Conservation (phyloP, 2,888 invertebrate genomes). For the Polydesmus complanatus region DNA sequence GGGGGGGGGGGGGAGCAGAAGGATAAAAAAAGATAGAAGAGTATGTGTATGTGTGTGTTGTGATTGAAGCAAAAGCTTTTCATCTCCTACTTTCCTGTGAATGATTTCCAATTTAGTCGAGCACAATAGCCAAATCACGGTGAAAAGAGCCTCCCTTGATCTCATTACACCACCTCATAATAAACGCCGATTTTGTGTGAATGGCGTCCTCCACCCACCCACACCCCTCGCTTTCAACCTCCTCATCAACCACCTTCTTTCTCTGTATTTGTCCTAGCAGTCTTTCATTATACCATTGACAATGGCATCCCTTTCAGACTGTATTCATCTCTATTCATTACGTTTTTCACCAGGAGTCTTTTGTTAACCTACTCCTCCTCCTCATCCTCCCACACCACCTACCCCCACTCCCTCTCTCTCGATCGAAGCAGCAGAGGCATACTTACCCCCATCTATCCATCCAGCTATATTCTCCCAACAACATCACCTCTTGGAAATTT, state of each 20-base stretch:
- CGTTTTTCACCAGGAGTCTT: slow-evolving; percentile 10
- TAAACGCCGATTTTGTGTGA: slow-evolving; percentile 19
- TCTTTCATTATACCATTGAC: slow-evolving; percentile 17
- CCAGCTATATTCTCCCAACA: slow-evolving; percentile 33
- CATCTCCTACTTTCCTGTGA: slow-evolving; percentile 10
- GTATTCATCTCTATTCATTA: slow-evolving; percentile 14
- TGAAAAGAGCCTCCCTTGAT: slow-evolving; percentile 18
- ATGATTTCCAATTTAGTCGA: slow-evolving; percentile 18
- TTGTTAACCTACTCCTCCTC: not conserved
- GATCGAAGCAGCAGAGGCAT: too few species aligned
- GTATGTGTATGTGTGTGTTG: not conserved
- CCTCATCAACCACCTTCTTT: not conserved
- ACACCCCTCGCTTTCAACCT: too few species aligned
- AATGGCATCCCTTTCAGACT: slow-evolving; percentile 15
- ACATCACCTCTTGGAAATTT: slow-evolving; percentile 23
- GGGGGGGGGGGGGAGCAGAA: not conserved
- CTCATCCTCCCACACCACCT: slow-evolving; percentile 37
- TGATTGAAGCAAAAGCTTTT: not conserved
- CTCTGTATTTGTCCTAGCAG: slow-evolving; percentile 13
- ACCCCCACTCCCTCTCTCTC: too few species aligned
- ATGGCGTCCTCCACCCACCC: slow-evolving; percentile 6
- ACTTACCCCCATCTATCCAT: too few species aligned
- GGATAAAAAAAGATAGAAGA: not conserved
- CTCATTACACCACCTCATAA: slow-evolving; percentile 20
- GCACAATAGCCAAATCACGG: slow-evolving; percentile 19